Evolutionary conservation across 2,797 vertebrate species (phyloP).

Genomic region (Tarsius wallacei): DNA sequence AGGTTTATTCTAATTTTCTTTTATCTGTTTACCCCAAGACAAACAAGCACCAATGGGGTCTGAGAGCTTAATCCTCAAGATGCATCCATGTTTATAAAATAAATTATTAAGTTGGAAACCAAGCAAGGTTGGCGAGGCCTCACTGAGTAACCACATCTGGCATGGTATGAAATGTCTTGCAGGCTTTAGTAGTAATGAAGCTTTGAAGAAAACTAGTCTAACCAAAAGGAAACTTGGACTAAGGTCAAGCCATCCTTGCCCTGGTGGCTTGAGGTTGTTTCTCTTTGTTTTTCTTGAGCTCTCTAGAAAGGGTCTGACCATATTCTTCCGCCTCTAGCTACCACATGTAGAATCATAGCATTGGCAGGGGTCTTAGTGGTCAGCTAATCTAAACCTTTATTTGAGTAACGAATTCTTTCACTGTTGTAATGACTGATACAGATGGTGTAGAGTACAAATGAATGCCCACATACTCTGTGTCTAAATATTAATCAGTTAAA

Average conservation of each 20-base stretch:
- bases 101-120: slow-evolving; percentile 61
- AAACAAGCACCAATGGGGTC: slow-evolving; percentile 24
- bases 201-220: slow-evolving; percentile 53
- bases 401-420: slow-evolving; percentile 33
- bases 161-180: slow-evolving; percentile 10
- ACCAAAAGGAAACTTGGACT: slow-evolving; percentile 71
- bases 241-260: slow-evolving; percentile 66
- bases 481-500: slow-evolving; percentile 62
- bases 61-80: slow-evolving; percentile 48
- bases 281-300: slow-evolving; percentile 72
- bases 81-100: slow-evolving; percentile 57
- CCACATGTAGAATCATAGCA: slow-evolving; percentile 13
- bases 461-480: neutral
- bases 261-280: slow-evolving; percentile 57
- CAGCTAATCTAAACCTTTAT: slow-evolving; percentile 26
- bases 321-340: slow-evolving; percentile 35
- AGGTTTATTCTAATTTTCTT: slow-evolving; percentile 27
- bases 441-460: neutral
- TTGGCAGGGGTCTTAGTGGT: neutral
- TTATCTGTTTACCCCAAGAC: slow-evolving; percentile 42
- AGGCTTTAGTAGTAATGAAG: slow-evolving; percentile 22
- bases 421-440: slow-evolving; percentile 20
- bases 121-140: slow-evolving; percentile 8
- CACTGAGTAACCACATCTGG: slow-evolving; percentile 52
- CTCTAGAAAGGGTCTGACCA: slow-evolving; percentile 37